A percentile compares a stretch with the other conserved stretches of the same genome.
Evolutionary conservation across 2,888 invertebrate genomes (phyloP).

Genomic region (Campoplex nolae): DNA sequence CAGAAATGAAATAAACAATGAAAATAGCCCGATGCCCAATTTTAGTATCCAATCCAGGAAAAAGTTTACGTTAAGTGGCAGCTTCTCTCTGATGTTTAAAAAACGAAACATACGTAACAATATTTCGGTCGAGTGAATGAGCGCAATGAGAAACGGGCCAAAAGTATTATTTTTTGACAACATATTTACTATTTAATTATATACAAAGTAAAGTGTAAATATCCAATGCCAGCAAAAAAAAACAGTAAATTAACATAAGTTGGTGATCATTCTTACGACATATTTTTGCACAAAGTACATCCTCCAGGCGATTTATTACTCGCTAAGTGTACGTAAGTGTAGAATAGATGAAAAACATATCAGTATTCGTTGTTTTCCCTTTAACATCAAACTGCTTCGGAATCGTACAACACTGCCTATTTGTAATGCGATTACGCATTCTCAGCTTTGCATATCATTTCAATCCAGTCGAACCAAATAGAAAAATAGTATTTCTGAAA

Average conservation of each 20-base stretch:
- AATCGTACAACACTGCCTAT: background rate
- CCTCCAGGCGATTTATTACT: background rate
- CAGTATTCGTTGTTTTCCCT: background rate
- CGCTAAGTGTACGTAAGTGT: background rate
- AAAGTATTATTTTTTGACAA: conserved; percentile 14
- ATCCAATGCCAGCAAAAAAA: background rate
- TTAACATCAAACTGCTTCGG: too few relatives aligned
- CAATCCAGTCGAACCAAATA: background rate
- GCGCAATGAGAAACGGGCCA: background rate
- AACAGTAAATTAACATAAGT: background rate
- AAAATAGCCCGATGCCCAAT: background rate
- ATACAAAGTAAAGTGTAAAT: conserved; percentile 63
- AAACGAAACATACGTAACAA: background rate
- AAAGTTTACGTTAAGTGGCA: conserved; percentile 1
- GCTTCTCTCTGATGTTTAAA: background rate
- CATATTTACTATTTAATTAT: conserved; percentile 47
- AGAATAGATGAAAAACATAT: background rate
- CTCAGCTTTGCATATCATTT: background rate
- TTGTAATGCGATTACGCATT: background rate
- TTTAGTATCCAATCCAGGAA: background rate
- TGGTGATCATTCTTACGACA: background rate
- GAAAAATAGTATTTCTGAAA: background rate
- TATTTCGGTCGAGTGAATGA: conserved; percentile 24
- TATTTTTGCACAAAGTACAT: background rate
- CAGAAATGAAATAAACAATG: background rate